phyloP scores from a whole-genome alignment of 2,888 invertebrate genomes.

The Polia nebulosa region DNA sequence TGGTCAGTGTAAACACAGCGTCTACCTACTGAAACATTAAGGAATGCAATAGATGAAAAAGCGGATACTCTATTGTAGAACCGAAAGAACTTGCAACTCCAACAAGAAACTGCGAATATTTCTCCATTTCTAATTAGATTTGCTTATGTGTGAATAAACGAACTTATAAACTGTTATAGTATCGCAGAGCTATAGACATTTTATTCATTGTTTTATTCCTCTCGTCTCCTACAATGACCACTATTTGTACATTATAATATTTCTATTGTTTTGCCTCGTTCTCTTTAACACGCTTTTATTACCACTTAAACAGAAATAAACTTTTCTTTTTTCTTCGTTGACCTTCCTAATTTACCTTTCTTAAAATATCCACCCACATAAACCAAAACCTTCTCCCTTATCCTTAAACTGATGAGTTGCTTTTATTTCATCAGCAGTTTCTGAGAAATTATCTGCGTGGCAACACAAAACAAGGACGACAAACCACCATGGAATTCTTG shows the following conservation, averaged over 20 bases:
- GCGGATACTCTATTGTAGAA: not conserved
- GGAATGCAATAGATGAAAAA: constrained; percentile 1
- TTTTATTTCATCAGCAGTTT: constrained; percentile 34
- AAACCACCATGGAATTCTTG: constrained; percentile 8
- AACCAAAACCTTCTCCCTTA: constrained; percentile 14
- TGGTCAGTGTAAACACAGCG: constrained; percentile 9
- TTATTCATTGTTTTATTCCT: too few species aligned
- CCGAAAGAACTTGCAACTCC: not conserved
- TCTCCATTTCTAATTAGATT: too few species aligned
- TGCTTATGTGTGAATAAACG: too few species aligned
- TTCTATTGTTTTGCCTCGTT: not conserved
- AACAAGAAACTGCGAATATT: too few species aligned
- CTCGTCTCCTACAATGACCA: too few species aligned
- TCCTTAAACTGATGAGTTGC: constrained; percentile 19
- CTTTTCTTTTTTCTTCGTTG: not conserved
- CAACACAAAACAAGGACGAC: constrained; percentile 29
- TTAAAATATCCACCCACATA: not conserved
- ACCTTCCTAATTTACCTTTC: not conserved
- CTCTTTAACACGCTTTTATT: not conserved
- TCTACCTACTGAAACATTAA: not conserved
- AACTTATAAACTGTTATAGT: too few species aligned
- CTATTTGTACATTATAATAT: too few species aligned
- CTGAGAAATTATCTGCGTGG: constrained; percentile 38
- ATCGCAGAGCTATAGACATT: too few species aligned
- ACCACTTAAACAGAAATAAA: not conserved